Evolutionary conservation across 2,113 vertebrate species (phyloP), one percentile per base, ranked within the genome.

Genomic region (Tetrao urogallus): DNA sequence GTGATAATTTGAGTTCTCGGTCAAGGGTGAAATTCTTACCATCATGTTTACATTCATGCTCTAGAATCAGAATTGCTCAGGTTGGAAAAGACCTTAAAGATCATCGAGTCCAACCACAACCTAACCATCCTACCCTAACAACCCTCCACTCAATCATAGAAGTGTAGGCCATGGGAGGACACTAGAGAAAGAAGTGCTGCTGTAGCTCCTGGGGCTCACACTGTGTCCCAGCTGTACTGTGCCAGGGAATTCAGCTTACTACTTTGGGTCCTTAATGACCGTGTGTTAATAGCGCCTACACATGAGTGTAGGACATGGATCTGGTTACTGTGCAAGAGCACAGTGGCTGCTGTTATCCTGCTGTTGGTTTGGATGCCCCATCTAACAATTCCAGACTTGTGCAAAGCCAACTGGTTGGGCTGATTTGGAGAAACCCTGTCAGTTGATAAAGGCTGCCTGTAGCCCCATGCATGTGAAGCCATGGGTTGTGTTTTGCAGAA

Each of bases 401-500:
- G 56, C 28, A 34, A 56, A 70, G 27, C 36, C 50, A 38, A 4
- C 17, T 78, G 34, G 5, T 10, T 38, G 66, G 63, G 7, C 28
- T 7, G 18, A 19, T 18, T 27, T 66, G 52, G 36, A 60, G 50
- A 11, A 43, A 15, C 38, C 3, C 16, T 21, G 15, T 34, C 32
- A 28, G 34, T 28, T 25, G 4, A 24, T 6, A 36, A 5, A 22
- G 21, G 0, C 17, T 6, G 6, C 32, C 32, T 24, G 28, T 10
- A 32, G 47, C 13, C 25, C 13, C 4, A 0, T 22, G 34, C 25
- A 0, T 67, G 19, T 10, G 40, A 69, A 36, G 47, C 40, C 34
- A 19, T 0, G 0, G 15, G 3, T 13, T 13, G 4, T 12, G 73
- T 40, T 25, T 63, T 63, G 14, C 56, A 11, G 1, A 0, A 7